Evolutionary conservation across 2,797 vertebrate species (phyloP), one percentile per base, ranked within the genome.

Genomic region (Syndactyla subalaris): DNA sequence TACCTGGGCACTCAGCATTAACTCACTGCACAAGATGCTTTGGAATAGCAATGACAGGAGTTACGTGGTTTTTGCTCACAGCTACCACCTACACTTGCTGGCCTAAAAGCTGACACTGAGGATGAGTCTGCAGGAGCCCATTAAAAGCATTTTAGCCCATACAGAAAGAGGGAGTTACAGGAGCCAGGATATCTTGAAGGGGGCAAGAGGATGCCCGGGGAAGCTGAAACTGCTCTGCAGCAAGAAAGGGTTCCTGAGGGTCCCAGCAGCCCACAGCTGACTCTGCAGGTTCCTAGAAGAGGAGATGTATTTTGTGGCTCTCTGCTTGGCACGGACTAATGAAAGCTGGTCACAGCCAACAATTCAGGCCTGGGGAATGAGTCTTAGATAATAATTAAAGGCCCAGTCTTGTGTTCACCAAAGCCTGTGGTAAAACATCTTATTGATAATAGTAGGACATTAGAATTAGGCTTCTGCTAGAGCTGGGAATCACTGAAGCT

Each of bases 281-380:
- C 62, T 79, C 86, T 45, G 87, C 82, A 82, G 67, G 92, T 96
- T 89, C 75, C 78, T 68, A 70, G 54, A 36, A 48, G 41, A 75
- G 65, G 36, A 82, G 65, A 68, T 36, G 36, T 39, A 41, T 51
- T 88, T 92, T 93, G 81, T 76, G 85, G 88, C 59, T 72, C 54
- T 70, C 36, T 58, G 81, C 77, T 62, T 84, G 72, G 85, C 75
- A 66, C 3, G 92, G 61, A 18, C 38, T 58, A 86, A 75, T 55
- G 34, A 62, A 72, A 92, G 27, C 34, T 54, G 70, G 79, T 58
- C 95, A 80, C 87, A 91, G 80, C 49, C 4, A 2, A 14, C 1
- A 0, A 17, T 19, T 51, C 80, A 52, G 89, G 74, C 78, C 45
- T 3, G 3, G 41, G 46, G 18, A 93, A 65, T 9, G 65, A 87